Evolutionary conservation across 2,113 vertebrate genomes (phyloP).

Genomic region (Aldabrachelys gigantea): DNA sequence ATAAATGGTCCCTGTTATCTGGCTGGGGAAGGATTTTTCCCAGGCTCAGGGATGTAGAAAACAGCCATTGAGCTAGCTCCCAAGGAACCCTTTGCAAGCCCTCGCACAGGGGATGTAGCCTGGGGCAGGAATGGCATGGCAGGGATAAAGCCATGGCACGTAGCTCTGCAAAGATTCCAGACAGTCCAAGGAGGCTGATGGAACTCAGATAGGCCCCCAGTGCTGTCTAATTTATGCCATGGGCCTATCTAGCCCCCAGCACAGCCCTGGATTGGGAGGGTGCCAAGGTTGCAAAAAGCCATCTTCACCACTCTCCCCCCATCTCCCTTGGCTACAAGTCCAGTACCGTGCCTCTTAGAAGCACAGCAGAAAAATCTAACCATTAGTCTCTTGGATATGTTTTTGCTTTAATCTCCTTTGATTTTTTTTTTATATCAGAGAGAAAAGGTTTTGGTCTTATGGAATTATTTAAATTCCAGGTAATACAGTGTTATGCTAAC

Average conservation of each 20-base stretch:
- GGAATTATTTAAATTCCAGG: not conserved
- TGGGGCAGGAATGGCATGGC: not conserved
- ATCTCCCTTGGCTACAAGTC: not conserved
- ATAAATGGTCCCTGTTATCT: not conserved
- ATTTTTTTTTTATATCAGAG: not conserved
- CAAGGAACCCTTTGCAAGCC: not conserved
- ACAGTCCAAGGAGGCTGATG: not conserved
- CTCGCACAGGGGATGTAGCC: not conserved
- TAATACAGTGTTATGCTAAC: slow-evolving; percentile 38
- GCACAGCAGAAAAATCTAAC: not conserved
- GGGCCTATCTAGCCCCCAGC: not conserved
- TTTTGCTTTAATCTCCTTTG: slow-evolving; percentile 6
- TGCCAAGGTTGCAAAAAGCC: not conserved
- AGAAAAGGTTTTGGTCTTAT: not conserved
- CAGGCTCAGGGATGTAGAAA: not conserved
- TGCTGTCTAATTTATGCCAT: not conserved
- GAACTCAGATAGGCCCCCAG: not conserved
- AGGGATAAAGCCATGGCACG: not conserved
- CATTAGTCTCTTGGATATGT: not conserved
- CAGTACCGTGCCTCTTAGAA: not conserved
- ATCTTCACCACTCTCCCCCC: not conserved
- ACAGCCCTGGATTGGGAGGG: not conserved
- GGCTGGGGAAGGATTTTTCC: not conserved
- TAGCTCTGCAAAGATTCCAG: not conserved
- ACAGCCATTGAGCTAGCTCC: fast-evolving